phyloP scores from a whole-genome alignment of 2,888 invertebrate genomes.

The Drosophila putrida region DNA sequence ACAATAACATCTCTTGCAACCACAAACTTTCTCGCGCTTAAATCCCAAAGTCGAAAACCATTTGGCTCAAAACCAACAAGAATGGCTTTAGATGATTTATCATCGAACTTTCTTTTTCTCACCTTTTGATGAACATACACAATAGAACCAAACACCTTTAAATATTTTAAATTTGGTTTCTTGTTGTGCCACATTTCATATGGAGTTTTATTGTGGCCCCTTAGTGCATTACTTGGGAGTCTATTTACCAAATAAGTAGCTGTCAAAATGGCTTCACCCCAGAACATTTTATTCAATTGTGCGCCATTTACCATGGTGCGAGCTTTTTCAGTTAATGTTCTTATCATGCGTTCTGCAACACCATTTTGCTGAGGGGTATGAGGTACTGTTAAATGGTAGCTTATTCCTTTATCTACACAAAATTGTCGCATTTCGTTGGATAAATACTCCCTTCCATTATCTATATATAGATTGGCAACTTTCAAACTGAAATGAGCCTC shows the following conservation, averaged over 20 bases:
- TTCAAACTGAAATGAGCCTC: too few relatives aligned
- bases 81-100: too few relatives aligned
- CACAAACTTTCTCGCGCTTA: slow-evolving; percentile 1
- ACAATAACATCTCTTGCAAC: not conserved
- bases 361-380: not conserved
- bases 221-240: not conserved
- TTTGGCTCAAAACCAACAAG: too few relatives aligned
- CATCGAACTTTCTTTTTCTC: too few relatives aligned
- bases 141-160: too few relatives aligned
- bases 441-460: too few relatives aligned
- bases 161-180: too few relatives aligned
- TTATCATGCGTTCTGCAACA: not conserved
- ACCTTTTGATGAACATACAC: too few relatives aligned
- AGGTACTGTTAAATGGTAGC: not conserved
- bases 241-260: not conserved
- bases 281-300: not conserved
- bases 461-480: too few relatives aligned
- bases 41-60: slow-evolving; percentile 3
- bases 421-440: not conserved
- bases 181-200: too few relatives aligned
- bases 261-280: not conserved
- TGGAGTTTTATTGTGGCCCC: too few relatives aligned
- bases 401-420: not conserved
- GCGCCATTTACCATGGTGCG: not conserved
- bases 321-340: not conserved